Percentiles rank a stretch among this genome's conserved stretches.
phyloP scores from a whole-genome alignment of 2,797 vertebrate species.

The Dryobates pubescens region DNA sequence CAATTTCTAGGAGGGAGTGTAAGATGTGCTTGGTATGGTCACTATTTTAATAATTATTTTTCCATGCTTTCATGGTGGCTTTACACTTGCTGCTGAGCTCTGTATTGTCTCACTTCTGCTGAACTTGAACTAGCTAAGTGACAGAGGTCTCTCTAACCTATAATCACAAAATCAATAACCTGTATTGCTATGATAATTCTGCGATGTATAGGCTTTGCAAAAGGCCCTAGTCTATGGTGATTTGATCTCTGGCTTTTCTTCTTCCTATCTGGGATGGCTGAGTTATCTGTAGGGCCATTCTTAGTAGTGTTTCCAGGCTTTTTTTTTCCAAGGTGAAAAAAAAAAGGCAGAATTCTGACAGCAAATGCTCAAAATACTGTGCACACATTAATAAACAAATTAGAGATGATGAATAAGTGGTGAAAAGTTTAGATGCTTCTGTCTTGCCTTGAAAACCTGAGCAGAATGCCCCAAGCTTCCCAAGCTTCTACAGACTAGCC shows the following conservation, averaged over 20 bases:
- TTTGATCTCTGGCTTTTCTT: neutral
- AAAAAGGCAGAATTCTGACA: slow-evolving; percentile 46
- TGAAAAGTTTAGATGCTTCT: slow-evolving; percentile 43
- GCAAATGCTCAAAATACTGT: neutral
- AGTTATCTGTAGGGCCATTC: neutral
- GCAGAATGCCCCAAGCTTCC: slow-evolving; percentile 55
- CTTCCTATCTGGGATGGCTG: neutral
- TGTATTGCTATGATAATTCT: neutral
- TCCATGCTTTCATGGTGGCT: neutral
- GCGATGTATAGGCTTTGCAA: neutral
- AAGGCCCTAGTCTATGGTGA: neutral
- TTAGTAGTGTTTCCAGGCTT: neutral
- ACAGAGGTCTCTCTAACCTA: neutral
- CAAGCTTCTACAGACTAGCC: slow-evolving; percentile 36
- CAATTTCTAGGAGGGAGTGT: neutral
- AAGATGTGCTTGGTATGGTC: neutral
- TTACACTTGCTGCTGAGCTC: neutral
- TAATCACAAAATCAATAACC: neutral
- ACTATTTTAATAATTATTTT: neutral
- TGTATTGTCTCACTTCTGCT: neutral
- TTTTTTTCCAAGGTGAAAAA: neutral
- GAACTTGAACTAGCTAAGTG: neutral
- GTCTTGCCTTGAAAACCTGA: slow-evolving; percentile 31
- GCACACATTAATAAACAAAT: slow-evolving; percentile 56
- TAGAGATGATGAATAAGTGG: slow-evolving; percentile 36